These are phyloP conservation scores for Orbicella faveolata DNA, from an alignment of 64 coral and sea anemone genomes.

Conservation along the genomic window DNA sequence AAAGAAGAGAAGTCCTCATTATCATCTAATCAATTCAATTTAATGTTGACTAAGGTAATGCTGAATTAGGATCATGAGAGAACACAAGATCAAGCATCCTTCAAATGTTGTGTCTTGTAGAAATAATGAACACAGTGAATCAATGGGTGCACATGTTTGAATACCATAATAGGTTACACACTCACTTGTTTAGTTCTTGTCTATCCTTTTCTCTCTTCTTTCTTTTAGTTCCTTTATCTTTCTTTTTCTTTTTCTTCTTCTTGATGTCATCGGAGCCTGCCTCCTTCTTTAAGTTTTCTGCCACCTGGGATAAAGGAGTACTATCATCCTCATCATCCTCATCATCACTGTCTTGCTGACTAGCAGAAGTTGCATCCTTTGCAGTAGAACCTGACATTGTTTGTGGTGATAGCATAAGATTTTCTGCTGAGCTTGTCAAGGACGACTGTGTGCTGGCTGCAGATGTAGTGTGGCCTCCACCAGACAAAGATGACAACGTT, in stretches of 20 bases:
- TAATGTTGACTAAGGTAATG: too few species aligned
- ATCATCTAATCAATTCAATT: too few species aligned
- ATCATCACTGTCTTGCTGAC: slow-evolving; percentile 15
- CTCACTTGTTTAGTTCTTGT: slow-evolving; percentile 36
- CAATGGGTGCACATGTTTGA: too few species aligned
- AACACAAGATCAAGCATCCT: too few species aligned
- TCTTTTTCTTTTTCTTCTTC: slow-evolving; percentile 74
- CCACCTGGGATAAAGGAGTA: slow-evolving; percentile 55
- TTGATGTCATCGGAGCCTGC: slow-evolving; percentile 35
- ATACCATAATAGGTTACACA: not conserved
- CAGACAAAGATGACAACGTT: slow-evolving; percentile 5
- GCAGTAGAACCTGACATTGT: not conserved
- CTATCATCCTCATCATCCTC: slow-evolving; percentile 51
- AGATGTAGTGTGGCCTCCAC: not conserved
- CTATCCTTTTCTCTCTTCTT: slow-evolving; percentile 57
- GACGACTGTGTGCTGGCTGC: not conserved
- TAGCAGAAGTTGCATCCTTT: not conserved
- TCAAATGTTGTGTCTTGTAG: too few species aligned
- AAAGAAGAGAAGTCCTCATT: too few species aligned
- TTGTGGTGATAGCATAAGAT: not conserved
- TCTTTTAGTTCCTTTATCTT: slow-evolving; percentile 62
- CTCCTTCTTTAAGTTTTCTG: slow-evolving; percentile 36
- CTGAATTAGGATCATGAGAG: too few species aligned
- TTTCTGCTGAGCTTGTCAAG: not conserved
- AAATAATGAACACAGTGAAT: too few species aligned